A percentile compares a stretch with the other conserved stretches of the same genome.
Evolutionary conservation across 1,140 invertebrate genomes (phyloP).

Genomic region (Steinernema feltiae): DNA sequence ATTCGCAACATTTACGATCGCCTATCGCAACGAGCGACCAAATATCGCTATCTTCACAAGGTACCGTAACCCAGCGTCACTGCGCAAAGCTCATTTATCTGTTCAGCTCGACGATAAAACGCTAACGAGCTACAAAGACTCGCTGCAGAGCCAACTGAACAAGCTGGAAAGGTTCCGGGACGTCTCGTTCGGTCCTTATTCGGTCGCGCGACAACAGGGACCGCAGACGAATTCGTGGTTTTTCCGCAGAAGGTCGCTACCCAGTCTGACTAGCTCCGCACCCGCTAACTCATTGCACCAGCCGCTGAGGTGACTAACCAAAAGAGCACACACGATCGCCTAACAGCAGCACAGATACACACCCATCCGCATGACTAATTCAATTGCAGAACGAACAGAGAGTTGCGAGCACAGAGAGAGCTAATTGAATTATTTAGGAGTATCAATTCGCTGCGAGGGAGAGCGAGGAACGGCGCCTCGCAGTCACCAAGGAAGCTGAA

Average conservation of each 20-base stretch:
- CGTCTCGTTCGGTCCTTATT: conserved; percentile 50
- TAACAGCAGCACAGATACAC: not conserved
- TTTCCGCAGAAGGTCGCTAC: conserved; percentile 55
- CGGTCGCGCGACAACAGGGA: conserved; percentile 49
- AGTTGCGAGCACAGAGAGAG: not conserved
- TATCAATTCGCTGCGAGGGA: not conserved
- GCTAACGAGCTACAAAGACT: conserved; percentile 51
- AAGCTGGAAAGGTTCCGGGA: conserved; percentile 53
- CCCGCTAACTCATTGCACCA: conserved; percentile 35
- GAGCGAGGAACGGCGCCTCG: not conserved
- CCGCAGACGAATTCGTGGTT: conserved; percentile 47
- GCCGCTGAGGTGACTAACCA: conserved; percentile 42
- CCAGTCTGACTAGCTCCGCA: conserved; percentile 41
- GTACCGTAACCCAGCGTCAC: conserved; percentile 30
- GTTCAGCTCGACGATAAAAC: conserved; percentile 54
- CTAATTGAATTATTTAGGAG: not conserved
- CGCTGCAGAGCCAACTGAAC: conserved; percentile 45
- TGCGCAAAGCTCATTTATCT: too few relatives aligned
- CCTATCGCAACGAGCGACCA: conserved; percentile 23
- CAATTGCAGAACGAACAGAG: not conserved
- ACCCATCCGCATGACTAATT: not conserved
- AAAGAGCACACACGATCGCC: not conserved
- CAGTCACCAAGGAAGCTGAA: not conserved
- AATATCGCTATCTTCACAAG: conserved; percentile 56
- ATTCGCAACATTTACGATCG: conserved; percentile 41